These are phyloP conservation scores for Malacoctenus gilli DNA, from an alignment of 2,797 vertebrate genomes.

Conservation along the genomic window DNA sequence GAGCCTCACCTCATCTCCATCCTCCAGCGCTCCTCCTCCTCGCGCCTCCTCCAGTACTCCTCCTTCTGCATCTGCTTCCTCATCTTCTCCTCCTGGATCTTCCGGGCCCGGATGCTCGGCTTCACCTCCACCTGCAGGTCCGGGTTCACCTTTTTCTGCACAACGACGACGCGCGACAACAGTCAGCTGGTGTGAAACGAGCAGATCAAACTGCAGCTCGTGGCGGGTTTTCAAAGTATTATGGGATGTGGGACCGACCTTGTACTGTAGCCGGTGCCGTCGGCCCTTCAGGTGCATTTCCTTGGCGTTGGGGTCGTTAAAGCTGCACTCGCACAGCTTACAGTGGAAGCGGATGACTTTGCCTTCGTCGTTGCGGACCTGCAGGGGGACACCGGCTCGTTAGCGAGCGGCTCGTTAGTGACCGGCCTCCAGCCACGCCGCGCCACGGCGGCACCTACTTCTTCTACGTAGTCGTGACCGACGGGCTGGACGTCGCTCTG, in stretches of 20 bases:
- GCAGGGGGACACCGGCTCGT: slow-evolving; percentile 7
- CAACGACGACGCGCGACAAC: not conserved
- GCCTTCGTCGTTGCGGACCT: slow-evolving; percentile 98
- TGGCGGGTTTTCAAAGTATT: too few species aligned
- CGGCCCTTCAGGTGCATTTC: slow-evolving; percentile 98
- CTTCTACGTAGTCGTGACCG: slow-evolving; percentile 97
- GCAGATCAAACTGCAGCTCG: too few species aligned
- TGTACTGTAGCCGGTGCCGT: slow-evolving; percentile 94
- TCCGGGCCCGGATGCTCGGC: slow-evolving; percentile 95
- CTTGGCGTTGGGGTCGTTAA: slow-evolving; percentile 98
- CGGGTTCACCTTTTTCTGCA: slow-evolving; percentile 98
- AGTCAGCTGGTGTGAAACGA: too few species aligned
- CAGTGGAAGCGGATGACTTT: slow-evolving; percentile 98
- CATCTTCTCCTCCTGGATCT: slow-evolving; percentile 99
- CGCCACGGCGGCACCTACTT: slow-evolving; percentile 72
- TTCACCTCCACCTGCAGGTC: slow-evolving; percentile 99
- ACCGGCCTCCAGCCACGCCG: too few species aligned
- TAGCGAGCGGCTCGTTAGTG: not conserved
- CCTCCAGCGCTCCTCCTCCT: slow-evolving; percentile 97
- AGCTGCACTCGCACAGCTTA: slow-evolving; percentile 98
- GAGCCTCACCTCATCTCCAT: slow-evolving; percentile 98
- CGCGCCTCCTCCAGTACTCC: slow-evolving; percentile 96
- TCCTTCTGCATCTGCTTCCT: slow-evolving; percentile 99
- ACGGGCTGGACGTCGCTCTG: slow-evolving; percentile 97
- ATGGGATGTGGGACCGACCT: too few species aligned